A percentile compares a stretch with the other conserved stretches of the same genome.
Evolutionary conservation across 1,140 invertebrate species (phyloP).

Genomic region (Cotesia glomerata): DNA sequence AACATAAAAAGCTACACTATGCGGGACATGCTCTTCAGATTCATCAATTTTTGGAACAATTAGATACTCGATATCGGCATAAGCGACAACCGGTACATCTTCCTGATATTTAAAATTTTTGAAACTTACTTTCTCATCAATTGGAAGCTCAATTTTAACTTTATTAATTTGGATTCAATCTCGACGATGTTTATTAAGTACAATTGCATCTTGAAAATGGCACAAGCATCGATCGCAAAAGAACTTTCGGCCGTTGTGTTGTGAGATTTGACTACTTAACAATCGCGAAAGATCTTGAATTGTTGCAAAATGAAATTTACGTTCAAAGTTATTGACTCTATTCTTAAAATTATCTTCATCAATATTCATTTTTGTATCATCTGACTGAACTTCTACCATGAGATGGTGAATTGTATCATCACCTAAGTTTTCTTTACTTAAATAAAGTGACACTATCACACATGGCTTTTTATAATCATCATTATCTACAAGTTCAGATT

Average conservation of each 20-base stretch:
- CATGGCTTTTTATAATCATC: constrained; percentile 31
- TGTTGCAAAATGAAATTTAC: constrained; percentile 31
- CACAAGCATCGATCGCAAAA: constrained; percentile 49
- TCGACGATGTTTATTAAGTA: neutral
- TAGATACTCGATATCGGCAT: neutral
- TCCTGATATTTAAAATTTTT: neutral
- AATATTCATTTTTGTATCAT: neutral
- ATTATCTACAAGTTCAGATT: too few species aligned
- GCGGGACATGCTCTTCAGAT: constrained; percentile 42
- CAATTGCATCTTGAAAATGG: constrained; percentile 37
- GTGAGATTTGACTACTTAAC: constrained; percentile 34
- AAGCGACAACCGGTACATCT: neutral
- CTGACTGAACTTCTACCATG: constrained; percentile 6
- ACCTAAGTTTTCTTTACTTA: constrained; percentile 42
- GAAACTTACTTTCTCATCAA: neutral
- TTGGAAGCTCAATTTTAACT: neutral
- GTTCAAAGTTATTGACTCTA: neutral
- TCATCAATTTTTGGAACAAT: neutral
- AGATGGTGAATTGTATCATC: constrained; percentile 31
- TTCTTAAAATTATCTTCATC: neutral
- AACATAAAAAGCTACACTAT: constrained; percentile 49
- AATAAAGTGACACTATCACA: constrained; percentile 45
- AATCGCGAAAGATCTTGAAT: constrained; percentile 41
- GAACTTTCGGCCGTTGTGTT: constrained; percentile 33
- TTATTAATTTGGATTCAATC: neutral